Conservation (phyloP, 2,113 vertebrate species). For the Oceanites oceanicus region DNA sequence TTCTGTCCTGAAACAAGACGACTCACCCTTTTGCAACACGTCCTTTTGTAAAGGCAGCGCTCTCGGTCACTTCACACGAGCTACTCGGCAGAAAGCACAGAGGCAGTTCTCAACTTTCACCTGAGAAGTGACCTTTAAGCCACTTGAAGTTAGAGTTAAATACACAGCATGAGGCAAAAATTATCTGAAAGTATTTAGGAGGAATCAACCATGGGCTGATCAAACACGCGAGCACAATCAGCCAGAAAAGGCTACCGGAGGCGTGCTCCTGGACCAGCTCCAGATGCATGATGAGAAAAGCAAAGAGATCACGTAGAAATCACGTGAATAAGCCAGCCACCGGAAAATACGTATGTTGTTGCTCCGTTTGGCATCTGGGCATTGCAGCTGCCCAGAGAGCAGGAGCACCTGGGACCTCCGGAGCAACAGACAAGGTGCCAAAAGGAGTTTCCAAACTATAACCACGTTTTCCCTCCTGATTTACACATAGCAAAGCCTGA, state of each 20-base stretch:
- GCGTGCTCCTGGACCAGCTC: neutral
- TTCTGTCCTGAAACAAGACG: neutral
- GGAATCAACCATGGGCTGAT: neutral
- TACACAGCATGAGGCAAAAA: too few relatives aligned
- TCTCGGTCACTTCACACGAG: neutral
- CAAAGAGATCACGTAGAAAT: neutral
- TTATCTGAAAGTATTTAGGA: neutral
- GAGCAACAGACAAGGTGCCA: neutral
- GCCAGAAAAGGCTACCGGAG: neutral
- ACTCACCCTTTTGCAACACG: neutral
- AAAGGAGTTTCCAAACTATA: neutral
- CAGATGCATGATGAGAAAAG: neutral
- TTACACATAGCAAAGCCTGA: neutral
- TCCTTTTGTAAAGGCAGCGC: neutral
- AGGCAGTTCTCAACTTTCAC: neutral
- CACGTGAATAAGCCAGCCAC: neutral
- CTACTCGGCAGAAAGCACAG: neutral
- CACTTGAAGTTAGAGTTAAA: neutral
- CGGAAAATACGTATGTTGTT: neutral
- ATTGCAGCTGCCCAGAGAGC: neutral
- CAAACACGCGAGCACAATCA: neutral
- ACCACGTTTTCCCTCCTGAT: neutral
- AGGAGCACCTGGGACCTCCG: neutral
- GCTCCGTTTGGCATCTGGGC: neutral
- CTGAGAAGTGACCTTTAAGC: neutral